Percentiles rank a stretch among this genome's conserved stretches.
These are phyloP conservation scores for Halesus radiatus DNA, from an alignment of 1,140 invertebrate genomes.

Conservation along the genomic window DNA sequence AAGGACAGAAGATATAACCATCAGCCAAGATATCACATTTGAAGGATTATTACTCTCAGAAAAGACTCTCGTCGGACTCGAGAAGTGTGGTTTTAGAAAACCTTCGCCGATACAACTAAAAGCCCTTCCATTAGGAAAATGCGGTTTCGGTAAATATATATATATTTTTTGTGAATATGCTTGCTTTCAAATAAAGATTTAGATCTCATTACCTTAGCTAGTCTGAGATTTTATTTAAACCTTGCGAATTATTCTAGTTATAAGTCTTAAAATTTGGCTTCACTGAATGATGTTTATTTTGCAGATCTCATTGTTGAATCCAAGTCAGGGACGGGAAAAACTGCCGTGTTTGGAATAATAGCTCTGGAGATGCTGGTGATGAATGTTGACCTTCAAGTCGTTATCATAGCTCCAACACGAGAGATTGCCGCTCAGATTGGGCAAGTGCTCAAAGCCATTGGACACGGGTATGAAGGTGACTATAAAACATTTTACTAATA, in stretches of 20 bases:
- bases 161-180: too few relatives aligned
- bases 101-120: constrained; percentile 94
- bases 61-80: constrained; percentile 78
- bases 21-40: constrained; percentile 80
- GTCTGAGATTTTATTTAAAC: too few relatives aligned
- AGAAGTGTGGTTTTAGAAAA: constrained; percentile 80
- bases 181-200: too few relatives aligned
- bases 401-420: constrained; percentile 93
- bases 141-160: constrained; percentile 83
- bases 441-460: constrained; percentile 75
- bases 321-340: constrained; percentile 99
- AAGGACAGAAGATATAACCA: constrained; percentile 81
- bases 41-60: constrained; percentile 77
- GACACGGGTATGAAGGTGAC: constrained; percentile 59
- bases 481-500: neutral
- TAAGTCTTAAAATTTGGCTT: too few relatives aligned
- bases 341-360: constrained; percentile 90
- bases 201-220: too few relatives aligned
- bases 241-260: too few relatives aligned
- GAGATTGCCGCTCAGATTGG: constrained; percentile 95
- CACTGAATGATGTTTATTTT: constrained; percentile 56
- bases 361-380: constrained; percentile 82
- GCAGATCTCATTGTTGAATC: constrained; percentile 94
- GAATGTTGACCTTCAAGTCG: constrained; percentile 73
- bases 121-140: constrained; percentile 90